Base-by-base conservation (phyloP, 2,113 vertebrate genomes). In the Tenrec ecaudatus region DNA sequence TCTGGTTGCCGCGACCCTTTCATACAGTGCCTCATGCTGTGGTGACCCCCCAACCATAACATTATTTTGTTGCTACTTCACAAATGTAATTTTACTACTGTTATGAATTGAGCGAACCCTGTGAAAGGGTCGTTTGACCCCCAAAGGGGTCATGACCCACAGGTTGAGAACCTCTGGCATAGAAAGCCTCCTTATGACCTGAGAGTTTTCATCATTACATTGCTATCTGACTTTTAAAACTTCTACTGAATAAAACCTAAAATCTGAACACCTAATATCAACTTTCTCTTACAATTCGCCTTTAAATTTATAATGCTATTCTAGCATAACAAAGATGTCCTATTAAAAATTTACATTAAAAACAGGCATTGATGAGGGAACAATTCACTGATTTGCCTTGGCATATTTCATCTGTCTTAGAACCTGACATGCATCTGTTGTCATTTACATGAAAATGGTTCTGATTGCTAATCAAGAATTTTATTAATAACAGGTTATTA, bases 401-500 rank as follows among this genome's bases (percentile, higher is more conserved):
- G 82, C 77, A 80, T 83, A 84, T 90, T 92, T 93, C 83, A 58
- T 83, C 83, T 93, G 31, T 78, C 81, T 94, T 62, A 6, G 20
- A 81, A 38, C 0, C 25, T 93, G 82, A 93, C 89, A 93, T 89
- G 33, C 77, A 94, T 93, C 73, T 91, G 38, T 84, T 93, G 14
- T 91, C 81, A 96, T 95, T 94, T 95, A 31, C 89, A 92, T 96
- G 47, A 95, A 96, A 96, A 94, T 79, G 29, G 25, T 87, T 92
- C 75, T 96, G 95, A 95, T 96, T 95, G 87, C 83, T 96, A 89
- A 96, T 96, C 86, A 95, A 68, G 25, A 6, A 0, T 79, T 94
- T 93, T 92, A 95, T 90, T 95, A 97, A 93, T 91, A 89, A 87
- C 92, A 94, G 90, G 71, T 82, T 95, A 89, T 96, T 95, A 88